Percentiles rank a stretch among this genome's conserved stretches.
phyloP scores from a whole-genome alignment of 2,113 vertebrate species.

The Motacilla tschutschensis region DNA sequence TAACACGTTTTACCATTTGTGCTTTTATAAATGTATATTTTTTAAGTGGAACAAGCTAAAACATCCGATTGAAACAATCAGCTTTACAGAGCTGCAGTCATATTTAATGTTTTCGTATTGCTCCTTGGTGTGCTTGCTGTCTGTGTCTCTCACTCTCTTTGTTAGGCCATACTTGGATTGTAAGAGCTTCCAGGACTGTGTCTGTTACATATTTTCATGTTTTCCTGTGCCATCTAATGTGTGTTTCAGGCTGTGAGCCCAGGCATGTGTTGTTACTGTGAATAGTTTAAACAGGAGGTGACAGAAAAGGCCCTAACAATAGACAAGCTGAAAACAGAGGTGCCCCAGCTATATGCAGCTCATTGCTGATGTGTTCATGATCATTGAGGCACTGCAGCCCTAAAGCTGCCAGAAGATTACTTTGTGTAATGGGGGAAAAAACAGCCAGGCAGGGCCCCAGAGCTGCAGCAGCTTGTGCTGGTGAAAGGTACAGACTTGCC shows the following conservation, averaged over 20 bases:
- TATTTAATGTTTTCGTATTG: background rate
- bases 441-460: background rate
- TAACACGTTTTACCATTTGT: background rate
- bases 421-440: background rate
- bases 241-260: background rate
- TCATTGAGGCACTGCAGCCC: background rate
- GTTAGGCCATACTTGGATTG: background rate
- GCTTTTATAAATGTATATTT: background rate
- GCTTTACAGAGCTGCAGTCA: background rate
- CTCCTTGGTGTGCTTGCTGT: background rate
- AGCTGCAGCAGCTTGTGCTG: background rate
- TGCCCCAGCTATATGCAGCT: background rate
- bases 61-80: background rate
- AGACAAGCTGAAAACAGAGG: background rate
- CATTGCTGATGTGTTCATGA: background rate
- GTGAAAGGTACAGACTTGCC: background rate
- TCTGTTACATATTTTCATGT: background rate
- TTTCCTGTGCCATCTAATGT: background rate
- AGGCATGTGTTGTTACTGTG: accelerated
- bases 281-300: background rate
- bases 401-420: background rate
- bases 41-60: background rate
- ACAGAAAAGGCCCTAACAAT: background rate
- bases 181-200: background rate
- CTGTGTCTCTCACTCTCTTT: background rate